Percentiles rank a stretch among this genome's conserved stretches.
Evolutionary conservation across 1,140 invertebrate genomes (phyloP).

Genomic region (Hydropsyche tenuis): DNA sequence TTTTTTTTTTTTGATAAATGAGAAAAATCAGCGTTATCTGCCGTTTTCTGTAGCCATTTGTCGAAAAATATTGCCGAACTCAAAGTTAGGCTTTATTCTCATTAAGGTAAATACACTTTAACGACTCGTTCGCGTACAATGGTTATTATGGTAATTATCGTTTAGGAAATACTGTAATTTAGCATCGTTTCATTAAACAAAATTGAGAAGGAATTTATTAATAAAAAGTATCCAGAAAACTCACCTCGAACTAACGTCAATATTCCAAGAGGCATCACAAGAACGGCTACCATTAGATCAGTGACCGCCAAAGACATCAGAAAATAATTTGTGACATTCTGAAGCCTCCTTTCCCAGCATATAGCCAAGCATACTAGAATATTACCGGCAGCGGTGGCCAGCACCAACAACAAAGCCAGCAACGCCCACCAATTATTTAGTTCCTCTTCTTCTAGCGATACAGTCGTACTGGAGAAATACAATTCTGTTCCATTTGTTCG

Average conservation of each 20-base stretch:
- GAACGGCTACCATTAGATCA: constrained; percentile 89
- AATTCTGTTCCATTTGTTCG: constrained; percentile 12
- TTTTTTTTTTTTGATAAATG: no score
- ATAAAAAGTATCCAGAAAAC: constrained; percentile 46
- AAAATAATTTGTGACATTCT: constrained; percentile 97
- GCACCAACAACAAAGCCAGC: constrained; percentile 77
- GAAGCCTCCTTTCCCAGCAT: constrained; percentile 82
- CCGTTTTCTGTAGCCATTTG: no score
- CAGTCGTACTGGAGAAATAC: neutral
- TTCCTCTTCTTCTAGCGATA: constrained; percentile 47
- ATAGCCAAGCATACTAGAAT: constrained; percentile 93
- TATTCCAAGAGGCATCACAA: constrained; percentile 91
- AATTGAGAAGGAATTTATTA: neutral
- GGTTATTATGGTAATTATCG: no score
- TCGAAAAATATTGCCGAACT: no score
- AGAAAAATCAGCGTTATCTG: no score
- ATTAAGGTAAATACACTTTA: no score
- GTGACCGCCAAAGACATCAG: constrained; percentile 94
- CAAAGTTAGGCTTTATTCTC: no score
- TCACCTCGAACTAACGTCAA: constrained; percentile 79
- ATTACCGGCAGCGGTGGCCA: constrained; percentile 90
- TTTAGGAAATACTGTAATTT: no score
- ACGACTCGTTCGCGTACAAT: no score
- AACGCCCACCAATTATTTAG: constrained; percentile 78
- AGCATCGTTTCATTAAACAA: no score